phyloP scores from a whole-genome alignment of 2,113 vertebrate genomes.

The Megatriorchis doriae region DNA sequence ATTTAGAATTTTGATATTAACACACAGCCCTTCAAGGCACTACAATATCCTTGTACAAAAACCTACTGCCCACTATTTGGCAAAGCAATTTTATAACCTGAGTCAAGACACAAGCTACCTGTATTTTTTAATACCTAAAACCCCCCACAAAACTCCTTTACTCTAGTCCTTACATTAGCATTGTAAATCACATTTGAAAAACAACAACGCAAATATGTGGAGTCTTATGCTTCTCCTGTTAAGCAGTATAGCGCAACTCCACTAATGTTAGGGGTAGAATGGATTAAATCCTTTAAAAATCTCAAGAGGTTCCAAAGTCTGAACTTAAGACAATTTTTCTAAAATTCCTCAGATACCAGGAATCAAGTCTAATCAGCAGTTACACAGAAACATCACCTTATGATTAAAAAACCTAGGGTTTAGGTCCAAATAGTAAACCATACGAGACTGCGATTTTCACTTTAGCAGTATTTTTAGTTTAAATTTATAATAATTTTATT shows the following conservation, averaged over 20 bases:
- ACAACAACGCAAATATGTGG: not conserved
- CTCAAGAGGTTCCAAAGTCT: not conserved
- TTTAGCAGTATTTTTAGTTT: not conserved
- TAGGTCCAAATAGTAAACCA: not conserved
- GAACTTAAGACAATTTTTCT: not conserved
- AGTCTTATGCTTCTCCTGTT: not conserved
- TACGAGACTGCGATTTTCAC: not conserved
- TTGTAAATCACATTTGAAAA: not conserved
- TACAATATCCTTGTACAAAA: not conserved
- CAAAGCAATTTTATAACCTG: not conserved
- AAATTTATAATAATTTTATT: not conserved
- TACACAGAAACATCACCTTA: not conserved
- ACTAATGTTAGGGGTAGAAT: not conserved
- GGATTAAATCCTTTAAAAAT: not conserved
- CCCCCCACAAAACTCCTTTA: fast-evolving
- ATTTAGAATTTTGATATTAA: not conserved
- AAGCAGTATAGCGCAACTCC: not conserved
- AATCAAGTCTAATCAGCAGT: not conserved
- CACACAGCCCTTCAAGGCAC: not conserved
- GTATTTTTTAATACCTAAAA: not conserved
- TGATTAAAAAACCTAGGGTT: fast-evolving
- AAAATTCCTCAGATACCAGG: not conserved
- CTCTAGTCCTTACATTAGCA: not conserved
- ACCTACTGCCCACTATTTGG: not conserved
- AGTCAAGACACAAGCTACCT: not conserved